phyloP scores from a whole-genome alignment of 2,888 invertebrate species.

The Cerastis rubricosa region DNA sequence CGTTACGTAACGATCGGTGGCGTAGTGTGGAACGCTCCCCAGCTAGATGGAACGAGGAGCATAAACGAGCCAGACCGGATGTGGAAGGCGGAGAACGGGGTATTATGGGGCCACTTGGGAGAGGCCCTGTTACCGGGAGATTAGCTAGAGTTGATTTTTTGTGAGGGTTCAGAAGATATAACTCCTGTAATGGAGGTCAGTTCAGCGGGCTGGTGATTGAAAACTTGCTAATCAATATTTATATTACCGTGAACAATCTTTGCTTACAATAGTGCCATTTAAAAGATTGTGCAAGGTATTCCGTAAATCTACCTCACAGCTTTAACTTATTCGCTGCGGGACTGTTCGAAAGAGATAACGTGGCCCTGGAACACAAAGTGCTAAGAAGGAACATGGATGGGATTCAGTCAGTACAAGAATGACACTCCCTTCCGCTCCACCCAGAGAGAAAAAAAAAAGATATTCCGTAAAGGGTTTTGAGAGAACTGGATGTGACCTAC shows the following conservation, averaged over 20 bases:
- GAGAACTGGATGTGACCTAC: conserved; percentile 63
- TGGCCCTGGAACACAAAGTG: no score
- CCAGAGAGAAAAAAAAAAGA: no score
- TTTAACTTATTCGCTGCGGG: no score
- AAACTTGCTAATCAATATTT: neutral
- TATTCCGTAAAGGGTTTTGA: neutral
- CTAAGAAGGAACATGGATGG: no score
- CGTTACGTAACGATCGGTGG: no score
- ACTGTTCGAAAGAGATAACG: no score
- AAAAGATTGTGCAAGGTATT: neutral
- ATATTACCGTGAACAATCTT: neutral
- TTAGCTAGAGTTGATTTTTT: neutral
- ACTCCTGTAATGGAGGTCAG: neutral
- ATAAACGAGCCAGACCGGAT: neutral
- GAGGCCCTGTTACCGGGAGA: no score
- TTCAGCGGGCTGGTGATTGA: neutral
- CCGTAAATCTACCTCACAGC: no score
- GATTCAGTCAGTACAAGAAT: no score
- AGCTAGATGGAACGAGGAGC: neutral
- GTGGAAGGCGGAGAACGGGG: neutral
- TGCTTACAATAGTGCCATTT: neutral
- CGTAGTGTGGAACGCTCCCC: neutral
- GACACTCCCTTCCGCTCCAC: no score
- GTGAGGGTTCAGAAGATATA: neutral
- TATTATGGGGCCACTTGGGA: neutral